Evolutionary conservation across 92 coral and sea anemone genomes (phyloP).

Genomic region (Umimayanthus kanabou): DNA sequence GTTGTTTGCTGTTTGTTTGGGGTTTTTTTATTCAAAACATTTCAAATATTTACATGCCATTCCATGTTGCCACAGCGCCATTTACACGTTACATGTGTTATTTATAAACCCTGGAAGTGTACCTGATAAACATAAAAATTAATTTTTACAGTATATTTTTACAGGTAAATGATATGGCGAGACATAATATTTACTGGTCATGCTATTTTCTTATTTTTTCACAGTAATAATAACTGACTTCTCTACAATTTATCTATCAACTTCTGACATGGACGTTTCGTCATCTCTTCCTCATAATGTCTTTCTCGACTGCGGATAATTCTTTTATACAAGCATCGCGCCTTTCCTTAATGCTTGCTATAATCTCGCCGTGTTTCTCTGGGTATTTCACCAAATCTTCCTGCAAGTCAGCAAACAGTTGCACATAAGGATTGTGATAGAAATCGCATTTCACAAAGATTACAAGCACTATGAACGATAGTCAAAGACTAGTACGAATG

Average conservation of each 20-base stretch:
- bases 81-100: not conserved
- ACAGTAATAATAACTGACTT: not conserved
- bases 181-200: not conserved
- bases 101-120: too few relatives aligned
- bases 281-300: conserved; percentile 36
- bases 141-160: not conserved
- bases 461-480: not conserved
- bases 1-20: not conserved
- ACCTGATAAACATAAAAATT: not conserved
- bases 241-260: too few relatives aligned
- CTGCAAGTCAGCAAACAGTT: conserved; percentile 30
- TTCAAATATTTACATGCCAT: too few relatives aligned
- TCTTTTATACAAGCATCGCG: conserved; percentile 83
- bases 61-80: not conserved
- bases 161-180: not conserved
- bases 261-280: not conserved
- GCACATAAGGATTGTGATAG: not conserved
- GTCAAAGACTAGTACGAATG: not conserved
- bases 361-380: conserved; percentile 64
- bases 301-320: conserved; percentile 68
- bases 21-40: not conserved
- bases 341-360: conserved; percentile 63
- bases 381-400: conserved; percentile 79
- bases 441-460: not conserved
- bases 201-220: not conserved